Conservation (phyloP, 1,140 invertebrate genomes). For the Cepaea nemoralis region DNA sequence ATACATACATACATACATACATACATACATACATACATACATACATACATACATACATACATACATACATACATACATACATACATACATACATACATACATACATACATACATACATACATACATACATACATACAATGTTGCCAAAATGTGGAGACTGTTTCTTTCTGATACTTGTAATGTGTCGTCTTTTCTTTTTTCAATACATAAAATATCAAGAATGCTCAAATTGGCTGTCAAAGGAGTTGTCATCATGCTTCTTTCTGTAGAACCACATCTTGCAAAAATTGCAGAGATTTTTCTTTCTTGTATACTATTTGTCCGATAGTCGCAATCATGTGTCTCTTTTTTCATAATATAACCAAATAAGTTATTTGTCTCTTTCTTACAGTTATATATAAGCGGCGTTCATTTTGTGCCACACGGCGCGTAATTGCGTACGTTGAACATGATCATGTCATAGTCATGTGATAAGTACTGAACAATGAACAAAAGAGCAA, state of each 20-base stretch:
- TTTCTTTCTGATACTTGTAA: background rate
- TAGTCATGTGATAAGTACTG: too few relatives aligned
- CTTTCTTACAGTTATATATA: too few relatives aligned
- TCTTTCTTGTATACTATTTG: background rate
- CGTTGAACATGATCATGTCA: too few relatives aligned
- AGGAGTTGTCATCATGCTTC: slow-evolving; percentile 27
- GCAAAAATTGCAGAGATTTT: background rate
- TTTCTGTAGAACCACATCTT: slow-evolving; percentile 2
- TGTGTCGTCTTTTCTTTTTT: background rate
- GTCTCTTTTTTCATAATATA: too few relatives aligned
- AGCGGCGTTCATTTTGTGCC: too few relatives aligned
- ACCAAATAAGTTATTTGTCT: too few relatives aligned
- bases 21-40: background rate
- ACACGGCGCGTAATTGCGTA: too few relatives aligned
- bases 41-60: background rate
- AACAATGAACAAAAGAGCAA: too few relatives aligned
- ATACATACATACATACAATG: background rate
- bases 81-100: background rate
- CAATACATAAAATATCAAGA: background rate
- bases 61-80: background rate
- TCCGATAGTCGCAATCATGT: too few relatives aligned
- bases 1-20: background rate
- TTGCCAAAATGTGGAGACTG: too few relatives aligned
- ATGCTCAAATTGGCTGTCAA: background rate
- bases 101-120: background rate